phyloP scores from a whole-genome alignment of 1,140 invertebrate species.

The Drosophila micromelanica region DNA sequence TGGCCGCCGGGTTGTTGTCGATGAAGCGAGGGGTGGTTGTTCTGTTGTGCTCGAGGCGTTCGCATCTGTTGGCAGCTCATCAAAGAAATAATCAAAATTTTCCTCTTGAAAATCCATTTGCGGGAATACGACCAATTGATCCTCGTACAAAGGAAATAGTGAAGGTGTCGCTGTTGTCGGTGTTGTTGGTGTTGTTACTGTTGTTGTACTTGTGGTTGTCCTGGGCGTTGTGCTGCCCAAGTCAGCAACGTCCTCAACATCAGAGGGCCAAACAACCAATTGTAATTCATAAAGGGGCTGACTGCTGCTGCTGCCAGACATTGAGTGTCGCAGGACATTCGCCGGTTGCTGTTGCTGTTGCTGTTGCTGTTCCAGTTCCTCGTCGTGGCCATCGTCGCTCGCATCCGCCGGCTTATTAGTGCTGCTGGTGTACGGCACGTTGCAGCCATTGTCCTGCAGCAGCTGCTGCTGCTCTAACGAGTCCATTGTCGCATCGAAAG shows the following conservation, averaged over 20 bases:
- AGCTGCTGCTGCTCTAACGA: constrained; percentile 64
- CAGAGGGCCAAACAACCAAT: constrained; percentile 79
- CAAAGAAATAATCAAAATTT: constrained; percentile 79
- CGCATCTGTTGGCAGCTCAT: constrained; percentile 39
- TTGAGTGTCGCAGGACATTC: constrained; percentile 50
- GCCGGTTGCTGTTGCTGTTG: neutral
- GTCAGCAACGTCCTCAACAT: constrained; percentile 64
- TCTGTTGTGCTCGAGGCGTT: neutral
- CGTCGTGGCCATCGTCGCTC: neutral
- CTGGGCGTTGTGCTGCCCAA: constrained; percentile 17
- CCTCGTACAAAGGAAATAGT: constrained; percentile 68
- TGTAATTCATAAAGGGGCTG: constrained; percentile 81
- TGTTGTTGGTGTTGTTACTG: constrained; percentile 26
- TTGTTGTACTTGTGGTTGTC: constrained; percentile 26
- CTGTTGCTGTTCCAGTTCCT: neutral
- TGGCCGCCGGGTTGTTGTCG: constrained; percentile 24
- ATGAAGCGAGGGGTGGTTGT: neutral
- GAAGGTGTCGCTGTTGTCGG: constrained; percentile 26
- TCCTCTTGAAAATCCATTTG: constrained; percentile 80
- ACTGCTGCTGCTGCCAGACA: constrained; percentile 42
- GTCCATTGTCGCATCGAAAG: constrained; percentile 78
- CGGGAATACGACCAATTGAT: constrained; percentile 81
- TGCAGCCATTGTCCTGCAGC: constrained; percentile 38
- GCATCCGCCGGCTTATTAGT: constrained; percentile 57
- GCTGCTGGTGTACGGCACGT: constrained; percentile 7